Percentiles rank a stretch among this genome's conserved stretches.
Conservation (phyloP, 2,113 vertebrate genomes). For the Siniperca chuatsi region DNA sequence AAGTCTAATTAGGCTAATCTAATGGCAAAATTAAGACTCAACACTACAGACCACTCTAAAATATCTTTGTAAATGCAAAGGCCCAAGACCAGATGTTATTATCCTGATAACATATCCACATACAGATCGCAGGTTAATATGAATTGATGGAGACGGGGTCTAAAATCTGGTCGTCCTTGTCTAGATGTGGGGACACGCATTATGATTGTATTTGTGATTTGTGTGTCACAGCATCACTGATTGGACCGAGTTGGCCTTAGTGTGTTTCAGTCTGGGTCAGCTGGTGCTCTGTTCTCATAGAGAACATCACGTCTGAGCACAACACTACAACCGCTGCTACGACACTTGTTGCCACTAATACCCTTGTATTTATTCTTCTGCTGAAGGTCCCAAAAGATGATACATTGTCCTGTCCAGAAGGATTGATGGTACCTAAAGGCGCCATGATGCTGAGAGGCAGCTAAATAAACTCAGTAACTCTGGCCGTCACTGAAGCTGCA, state of each 20-base stretch:
- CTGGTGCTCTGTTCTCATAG: no score
- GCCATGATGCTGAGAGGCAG: neutral
- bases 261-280: no score
- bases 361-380: neutral
- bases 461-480: slow-evolving; percentile 1
- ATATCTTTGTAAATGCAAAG: neutral
- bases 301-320: neutral
- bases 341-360: neutral
- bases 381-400: neutral
- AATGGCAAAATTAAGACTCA: no score
- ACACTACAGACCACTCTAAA: no score
- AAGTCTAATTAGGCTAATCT: no score
- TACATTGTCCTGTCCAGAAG: neutral
- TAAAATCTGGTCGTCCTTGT: no score
- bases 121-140: no score
- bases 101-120: neutral
- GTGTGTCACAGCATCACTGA: no score
- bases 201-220: no score
- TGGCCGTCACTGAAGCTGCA: neutral
- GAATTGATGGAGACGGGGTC: no score
- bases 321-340: neutral
- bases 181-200: no score
- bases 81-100: neutral
- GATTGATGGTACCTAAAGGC: slow-evolving; percentile 41
- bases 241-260: no score